Evolutionary conservation across 1,140 invertebrate genomes (phyloP).

Genomic region (Samia ricini): DNA sequence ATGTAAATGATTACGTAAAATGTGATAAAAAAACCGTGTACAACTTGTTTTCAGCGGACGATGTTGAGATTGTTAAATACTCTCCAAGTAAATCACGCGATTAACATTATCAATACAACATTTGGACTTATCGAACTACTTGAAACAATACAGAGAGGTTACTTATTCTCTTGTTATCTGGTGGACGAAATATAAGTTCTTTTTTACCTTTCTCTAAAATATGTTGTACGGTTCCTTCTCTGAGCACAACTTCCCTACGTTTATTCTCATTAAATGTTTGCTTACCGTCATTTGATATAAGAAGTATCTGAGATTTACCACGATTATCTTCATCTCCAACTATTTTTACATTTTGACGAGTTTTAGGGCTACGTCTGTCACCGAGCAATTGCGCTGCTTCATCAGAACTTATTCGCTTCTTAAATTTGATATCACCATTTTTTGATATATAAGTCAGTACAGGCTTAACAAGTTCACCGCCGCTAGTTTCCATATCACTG

Average conservation of each 20-base stretch:
- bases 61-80: not conserved
- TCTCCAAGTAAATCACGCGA: not conserved
- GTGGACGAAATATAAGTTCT: constrained; percentile 47
- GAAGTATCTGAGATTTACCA: constrained; percentile 20
- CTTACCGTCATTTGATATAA: constrained; percentile 22
- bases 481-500: constrained; percentile 19
- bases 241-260: constrained; percentile 24
- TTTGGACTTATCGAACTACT: constrained; percentile 16
- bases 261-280: not conserved
- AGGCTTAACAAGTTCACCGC: constrained; percentile 42
- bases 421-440: constrained; percentile 45
- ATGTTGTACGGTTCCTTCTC: constrained; percentile 21
- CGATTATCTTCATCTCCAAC: constrained; percentile 21
- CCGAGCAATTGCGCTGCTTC: constrained; percentile 38
- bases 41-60: not conserved
- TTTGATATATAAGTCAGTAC: constrained; percentile 41
- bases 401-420: constrained; percentile 38
- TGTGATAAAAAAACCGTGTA: not conserved
- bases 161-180: constrained; percentile 41
- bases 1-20: not conserved
- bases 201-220: constrained; percentile 36
- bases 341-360: constrained; percentile 26
- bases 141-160: constrained; percentile 55
- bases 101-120: not conserved
- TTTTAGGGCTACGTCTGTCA: constrained; percentile 11